Conservation (phyloP, 2,888 invertebrate species). For the Falcaria lacertinaria region DNA sequence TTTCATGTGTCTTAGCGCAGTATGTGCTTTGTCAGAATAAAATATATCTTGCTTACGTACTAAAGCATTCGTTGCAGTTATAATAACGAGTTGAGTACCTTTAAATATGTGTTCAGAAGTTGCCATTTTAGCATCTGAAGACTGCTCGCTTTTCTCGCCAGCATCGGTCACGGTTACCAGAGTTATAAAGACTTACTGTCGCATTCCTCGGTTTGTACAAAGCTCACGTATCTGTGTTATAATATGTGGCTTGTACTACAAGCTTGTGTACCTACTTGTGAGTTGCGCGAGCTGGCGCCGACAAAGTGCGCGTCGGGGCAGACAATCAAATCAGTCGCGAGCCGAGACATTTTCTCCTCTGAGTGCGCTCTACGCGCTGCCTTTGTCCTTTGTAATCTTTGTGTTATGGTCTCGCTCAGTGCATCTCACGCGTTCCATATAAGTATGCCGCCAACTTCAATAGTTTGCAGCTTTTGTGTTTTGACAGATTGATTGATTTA, state of each 20-base stretch:
- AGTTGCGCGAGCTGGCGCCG: conserved; percentile 27
- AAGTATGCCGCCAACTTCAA: conserved; percentile 1
- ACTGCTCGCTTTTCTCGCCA: conserved; percentile 17
- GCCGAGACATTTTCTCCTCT: conserved; percentile 55
- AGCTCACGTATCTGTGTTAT: conserved; percentile 17
- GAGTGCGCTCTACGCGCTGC: conserved; percentile 17
- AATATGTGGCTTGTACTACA: conserved; percentile 11
- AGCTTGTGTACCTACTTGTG: conserved; percentile 11
- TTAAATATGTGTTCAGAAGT: background rate
- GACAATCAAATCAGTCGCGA: conserved; percentile 65
- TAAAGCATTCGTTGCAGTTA: background rate
- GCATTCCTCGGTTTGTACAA: conserved; percentile 23
- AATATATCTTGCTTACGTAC: background rate
- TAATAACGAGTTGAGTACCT: too few relatives aligned
- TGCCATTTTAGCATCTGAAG: background rate
- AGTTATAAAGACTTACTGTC: conserved; percentile 39
- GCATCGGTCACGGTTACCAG: conserved; percentile 40
- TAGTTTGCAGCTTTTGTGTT: background rate
- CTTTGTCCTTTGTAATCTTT: conserved; percentile 35
- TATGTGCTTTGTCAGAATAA: background rate
- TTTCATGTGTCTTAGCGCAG: conserved; percentile 1
- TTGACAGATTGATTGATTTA: conserved; percentile 1
- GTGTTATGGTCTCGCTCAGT: conserved; percentile 17
- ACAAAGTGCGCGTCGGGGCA: conserved; percentile 59
- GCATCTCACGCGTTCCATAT: conserved; percentile 9